Conservation (phyloP, 2,113 vertebrate species). For the Notarius lentiginosus region DNA sequence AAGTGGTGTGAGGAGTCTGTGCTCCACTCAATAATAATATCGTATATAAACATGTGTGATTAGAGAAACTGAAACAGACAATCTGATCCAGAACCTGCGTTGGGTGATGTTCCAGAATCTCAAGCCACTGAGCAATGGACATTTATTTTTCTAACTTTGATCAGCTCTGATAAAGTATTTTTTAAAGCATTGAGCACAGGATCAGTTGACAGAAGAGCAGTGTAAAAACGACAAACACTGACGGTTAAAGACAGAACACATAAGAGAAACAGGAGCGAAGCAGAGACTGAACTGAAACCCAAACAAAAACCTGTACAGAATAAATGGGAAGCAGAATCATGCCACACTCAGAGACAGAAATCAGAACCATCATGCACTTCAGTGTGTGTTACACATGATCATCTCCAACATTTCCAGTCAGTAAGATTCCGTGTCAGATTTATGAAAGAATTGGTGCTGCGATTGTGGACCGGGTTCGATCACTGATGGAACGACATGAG, state of each 20-base stretch:
- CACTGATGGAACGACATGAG: neutral
- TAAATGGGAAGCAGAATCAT: neutral
- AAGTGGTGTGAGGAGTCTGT: too few species aligned
- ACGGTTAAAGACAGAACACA: neutral
- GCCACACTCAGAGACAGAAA: neutral
- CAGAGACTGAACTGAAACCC: neutral
- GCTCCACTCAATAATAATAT: too few species aligned
- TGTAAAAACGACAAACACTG: neutral
- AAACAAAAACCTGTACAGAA: neutral
- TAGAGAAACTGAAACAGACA: neutral
- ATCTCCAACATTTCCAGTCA: neutral
- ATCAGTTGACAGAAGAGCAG: neutral
- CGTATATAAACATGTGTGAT: neutral
- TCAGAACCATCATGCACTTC: neutral
- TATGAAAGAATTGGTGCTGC: neutral
- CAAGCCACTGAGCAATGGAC: neutral
- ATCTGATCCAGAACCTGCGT: neutral
- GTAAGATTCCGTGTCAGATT: neutral
- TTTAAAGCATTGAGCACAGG: neutral
- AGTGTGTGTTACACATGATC: neutral
- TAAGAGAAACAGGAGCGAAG: neutral
- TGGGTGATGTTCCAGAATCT: neutral
- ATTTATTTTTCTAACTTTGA: neutral
- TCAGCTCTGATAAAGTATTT: neutral
- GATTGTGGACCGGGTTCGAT: neutral